Base-by-base conservation (phyloP, 2,797 vertebrate species). In the Pristis pectinata region DNA sequence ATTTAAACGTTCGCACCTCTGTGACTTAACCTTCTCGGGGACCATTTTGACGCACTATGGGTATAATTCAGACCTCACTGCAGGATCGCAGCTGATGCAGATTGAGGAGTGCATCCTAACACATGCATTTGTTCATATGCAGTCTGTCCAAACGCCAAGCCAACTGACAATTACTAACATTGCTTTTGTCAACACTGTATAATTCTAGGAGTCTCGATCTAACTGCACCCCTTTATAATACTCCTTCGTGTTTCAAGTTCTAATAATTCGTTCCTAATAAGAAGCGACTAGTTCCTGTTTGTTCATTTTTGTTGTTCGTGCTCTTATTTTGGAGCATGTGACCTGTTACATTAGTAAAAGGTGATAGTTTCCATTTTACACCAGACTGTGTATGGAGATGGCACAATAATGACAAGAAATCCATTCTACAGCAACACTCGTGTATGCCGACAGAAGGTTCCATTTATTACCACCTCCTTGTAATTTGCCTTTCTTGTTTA, bases 71-170 rank as follows among this genome's bases (percentile, higher is more conserved):
- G 70, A 94, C 11, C 41, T 94, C 72, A 44, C 49, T 94, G 67
- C 70, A 19, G 92, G 44, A 94, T 94, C 67, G 49, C 67, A 44
- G 67, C 27, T 94, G 72, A 94, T 53, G 56, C 44, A 94, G 67
- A 30, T 67, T 94, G 70, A 76, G 70, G 92, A 76, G 70, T 76
- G 76, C 64, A 76, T 91, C 24, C 70, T 76, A 72, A 94, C 92
- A 94, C 92, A 94, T 94, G 67, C 17, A 53, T 74, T 93, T 93
- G 92, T 93, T 93, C 92, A 93, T 93, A 93, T 93, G 70, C 92
- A 94, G 92, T 49, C 92, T 94, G 92, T 94, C 70, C 70, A 76
- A 74, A 94, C 64, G 67, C 92, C 92, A 94, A 76, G 44, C 70
- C 70, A 74, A n/a, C 92, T 94, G 92, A 94, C 72, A 56, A 94